Conservation (phyloP, 2,888 invertebrate species). For the Dryomyza anilis region DNA sequence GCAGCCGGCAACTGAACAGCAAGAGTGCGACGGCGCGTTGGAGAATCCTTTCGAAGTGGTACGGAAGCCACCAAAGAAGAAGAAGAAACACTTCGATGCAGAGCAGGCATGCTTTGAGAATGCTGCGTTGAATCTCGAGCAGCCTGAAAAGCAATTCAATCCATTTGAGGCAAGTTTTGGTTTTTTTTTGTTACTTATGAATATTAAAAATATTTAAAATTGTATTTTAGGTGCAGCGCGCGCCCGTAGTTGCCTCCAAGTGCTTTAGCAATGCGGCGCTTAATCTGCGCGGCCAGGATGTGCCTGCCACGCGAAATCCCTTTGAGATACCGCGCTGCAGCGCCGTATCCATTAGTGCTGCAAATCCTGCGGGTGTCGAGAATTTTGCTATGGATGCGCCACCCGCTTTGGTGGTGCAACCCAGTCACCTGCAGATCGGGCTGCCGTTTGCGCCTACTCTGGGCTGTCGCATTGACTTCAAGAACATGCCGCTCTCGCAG, state of each 20-base stretch:
- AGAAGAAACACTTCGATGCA: conserved; percentile 48
- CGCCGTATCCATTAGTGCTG: conserved; percentile 14
- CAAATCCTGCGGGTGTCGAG: conserved; percentile 32
- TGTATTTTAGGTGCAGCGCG: conserved; percentile 44
- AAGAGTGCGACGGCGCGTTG: not conserved
- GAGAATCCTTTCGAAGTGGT: conserved; percentile 58
- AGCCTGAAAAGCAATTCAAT: conserved; percentile 59
- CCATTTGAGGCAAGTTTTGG: conserved; percentile 55
- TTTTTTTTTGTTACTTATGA: not conserved
- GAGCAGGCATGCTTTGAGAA: conserved; percentile 57
- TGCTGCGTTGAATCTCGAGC: conserved; percentile 57
- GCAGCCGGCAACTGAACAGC: not conserved
- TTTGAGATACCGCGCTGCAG: conserved; percentile 55
- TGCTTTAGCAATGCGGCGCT: conserved; percentile 57
- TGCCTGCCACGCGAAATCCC: conserved; percentile 52
- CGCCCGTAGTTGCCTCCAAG: conserved; percentile 28
- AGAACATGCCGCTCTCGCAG: conserved; percentile 47
- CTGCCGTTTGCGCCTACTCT: conserved; percentile 58
- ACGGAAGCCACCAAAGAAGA: conserved; percentile 59
- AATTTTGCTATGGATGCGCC: conserved; percentile 41
- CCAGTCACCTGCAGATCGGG: conserved; percentile 49
- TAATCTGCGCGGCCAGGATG: conserved; percentile 53
- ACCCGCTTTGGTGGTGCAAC: conserved; percentile 32
- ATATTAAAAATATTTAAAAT: not conserved
- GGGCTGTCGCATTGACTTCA: conserved; percentile 58